Conservation (phyloP, 2,113 vertebrate species). For the Rafetus swinhoei region DNA sequence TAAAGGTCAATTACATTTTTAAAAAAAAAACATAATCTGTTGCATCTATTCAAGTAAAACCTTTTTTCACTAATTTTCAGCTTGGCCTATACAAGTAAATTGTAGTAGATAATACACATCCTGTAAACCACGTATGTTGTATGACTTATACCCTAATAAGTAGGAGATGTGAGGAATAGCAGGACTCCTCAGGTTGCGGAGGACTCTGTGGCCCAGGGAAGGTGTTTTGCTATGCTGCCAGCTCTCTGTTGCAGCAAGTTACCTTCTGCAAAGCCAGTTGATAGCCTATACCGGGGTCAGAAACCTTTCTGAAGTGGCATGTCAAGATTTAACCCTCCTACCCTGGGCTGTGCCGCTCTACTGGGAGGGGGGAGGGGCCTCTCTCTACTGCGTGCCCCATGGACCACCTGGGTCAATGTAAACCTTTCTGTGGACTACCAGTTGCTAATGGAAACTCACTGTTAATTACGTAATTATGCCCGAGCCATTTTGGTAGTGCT, state of each 20-base stretch:
- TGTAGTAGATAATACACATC: too few species aligned
- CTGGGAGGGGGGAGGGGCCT: too few species aligned
- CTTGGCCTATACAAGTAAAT: background rate
- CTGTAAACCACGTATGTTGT: background rate
- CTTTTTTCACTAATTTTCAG: background rate
- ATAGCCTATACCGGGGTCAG: background rate
- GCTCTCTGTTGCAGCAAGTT: background rate
- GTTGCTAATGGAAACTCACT: too few species aligned
- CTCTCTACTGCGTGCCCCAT: too few species aligned
- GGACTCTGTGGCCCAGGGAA: background rate
- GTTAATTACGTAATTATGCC: too few species aligned
- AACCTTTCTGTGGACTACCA: too few species aligned
- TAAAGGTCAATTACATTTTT: background rate
- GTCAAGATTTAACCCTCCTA: too few species aligned
- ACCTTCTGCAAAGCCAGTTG: background rate
- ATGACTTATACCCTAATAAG: background rate
- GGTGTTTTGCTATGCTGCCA: background rate
- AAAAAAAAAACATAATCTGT: background rate
- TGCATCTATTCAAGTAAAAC: background rate
- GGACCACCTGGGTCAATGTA: too few species aligned
- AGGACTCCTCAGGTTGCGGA: background rate
- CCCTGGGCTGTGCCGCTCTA: too few species aligned
- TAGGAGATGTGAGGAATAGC: background rate
- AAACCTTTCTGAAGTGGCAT: too few species aligned
- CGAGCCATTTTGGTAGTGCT: too few species aligned